Evolutionary conservation across 2,797 vertebrate species (phyloP).

Genomic region (Acanthopagrus latus): DNA sequence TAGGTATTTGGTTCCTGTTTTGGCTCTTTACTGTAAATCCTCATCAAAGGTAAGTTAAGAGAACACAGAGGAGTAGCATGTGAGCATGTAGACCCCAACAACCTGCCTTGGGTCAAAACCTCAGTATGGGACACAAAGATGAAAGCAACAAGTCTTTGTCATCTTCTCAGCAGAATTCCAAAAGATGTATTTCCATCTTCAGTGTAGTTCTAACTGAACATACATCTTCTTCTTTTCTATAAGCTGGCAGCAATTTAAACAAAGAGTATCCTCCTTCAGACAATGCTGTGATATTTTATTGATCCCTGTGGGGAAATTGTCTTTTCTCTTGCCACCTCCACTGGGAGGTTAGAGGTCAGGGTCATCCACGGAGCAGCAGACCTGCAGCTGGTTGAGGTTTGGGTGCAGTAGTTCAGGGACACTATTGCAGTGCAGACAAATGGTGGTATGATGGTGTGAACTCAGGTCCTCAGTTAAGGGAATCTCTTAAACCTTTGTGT

Average conservation of each 20-base stretch:
- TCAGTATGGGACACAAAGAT: constrained; percentile 33
- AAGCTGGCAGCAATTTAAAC: background rate
- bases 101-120: constrained; percentile 17
- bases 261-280: constrained; percentile 15
- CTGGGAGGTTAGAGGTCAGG: constrained; percentile 42
- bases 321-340: constrained; percentile 17
- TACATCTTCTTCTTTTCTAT: background rate
- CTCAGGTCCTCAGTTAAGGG: background rate
- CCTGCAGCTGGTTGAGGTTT: constrained; percentile 13
- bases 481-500: constrained; percentile 34
- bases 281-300: constrained; percentile 35
- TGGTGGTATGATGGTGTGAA: background rate
- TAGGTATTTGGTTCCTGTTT: constrained; percentile 13
- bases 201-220: constrained; percentile 1
- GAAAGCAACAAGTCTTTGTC: constrained; percentile 21
- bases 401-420: constrained; percentile 18
- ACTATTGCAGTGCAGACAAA: background rate
- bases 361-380: constrained; percentile 26
- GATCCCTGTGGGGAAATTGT: constrained; percentile 33
- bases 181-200: background rate
- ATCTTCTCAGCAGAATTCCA: background rate
- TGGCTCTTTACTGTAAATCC: constrained; percentile 16
- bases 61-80: constrained; percentile 29
- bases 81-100: constrained; percentile 20
- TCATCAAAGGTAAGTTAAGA: constrained; percentile 51